A percentile compares a stretch with the other conserved stretches of the same genome.
Evolutionary conservation across 2,113 vertebrate species (phyloP).

Genomic region (Aythya baeri): DNA sequence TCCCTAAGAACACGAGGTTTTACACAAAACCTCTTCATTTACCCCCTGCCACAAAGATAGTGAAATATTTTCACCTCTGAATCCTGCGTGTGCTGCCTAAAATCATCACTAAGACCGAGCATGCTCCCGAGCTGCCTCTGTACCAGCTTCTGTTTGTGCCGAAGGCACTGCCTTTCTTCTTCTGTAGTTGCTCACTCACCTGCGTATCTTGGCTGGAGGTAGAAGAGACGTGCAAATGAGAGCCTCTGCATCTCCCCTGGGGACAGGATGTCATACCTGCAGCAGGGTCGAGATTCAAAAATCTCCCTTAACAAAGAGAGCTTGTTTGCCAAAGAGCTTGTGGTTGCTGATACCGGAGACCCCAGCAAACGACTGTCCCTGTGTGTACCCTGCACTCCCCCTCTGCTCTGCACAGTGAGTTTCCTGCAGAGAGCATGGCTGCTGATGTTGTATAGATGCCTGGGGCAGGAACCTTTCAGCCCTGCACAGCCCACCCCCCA

Average conservation of each 20-base stretch:
- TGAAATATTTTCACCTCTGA: neutral
- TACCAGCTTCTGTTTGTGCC: neutral
- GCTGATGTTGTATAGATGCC: neutral
- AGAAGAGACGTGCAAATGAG: slow-evolving; percentile 93
- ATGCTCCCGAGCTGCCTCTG: neutral
- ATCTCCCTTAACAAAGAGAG: neutral
- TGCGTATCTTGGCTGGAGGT: slow-evolving; percentile 95
- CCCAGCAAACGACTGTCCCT: neutral
- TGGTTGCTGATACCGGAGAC: neutral
- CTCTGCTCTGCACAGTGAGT: too few relatives aligned
- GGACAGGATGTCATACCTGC: slow-evolving; percentile 94
- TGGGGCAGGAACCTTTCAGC: neutral
- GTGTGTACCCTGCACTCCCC: neutral
- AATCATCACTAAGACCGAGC: neutral
- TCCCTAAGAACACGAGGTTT: neutral
- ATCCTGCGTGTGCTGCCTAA: neutral
- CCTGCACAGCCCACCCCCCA: neutral
- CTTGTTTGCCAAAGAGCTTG: neutral
- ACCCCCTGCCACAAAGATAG: neutral
- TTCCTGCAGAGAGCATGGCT: neutral
- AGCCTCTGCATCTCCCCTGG: slow-evolving; percentile 98
- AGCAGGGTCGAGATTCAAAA: neutral
- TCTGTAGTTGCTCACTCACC: slow-evolving; percentile 72
- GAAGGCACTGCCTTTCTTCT: neutral
- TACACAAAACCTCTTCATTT: neutral